These are phyloP conservation scores for Sigmodon hispidus DNA, from an alignment of 2,113 vertebrate species.

Conservation along the genomic window DNA sequence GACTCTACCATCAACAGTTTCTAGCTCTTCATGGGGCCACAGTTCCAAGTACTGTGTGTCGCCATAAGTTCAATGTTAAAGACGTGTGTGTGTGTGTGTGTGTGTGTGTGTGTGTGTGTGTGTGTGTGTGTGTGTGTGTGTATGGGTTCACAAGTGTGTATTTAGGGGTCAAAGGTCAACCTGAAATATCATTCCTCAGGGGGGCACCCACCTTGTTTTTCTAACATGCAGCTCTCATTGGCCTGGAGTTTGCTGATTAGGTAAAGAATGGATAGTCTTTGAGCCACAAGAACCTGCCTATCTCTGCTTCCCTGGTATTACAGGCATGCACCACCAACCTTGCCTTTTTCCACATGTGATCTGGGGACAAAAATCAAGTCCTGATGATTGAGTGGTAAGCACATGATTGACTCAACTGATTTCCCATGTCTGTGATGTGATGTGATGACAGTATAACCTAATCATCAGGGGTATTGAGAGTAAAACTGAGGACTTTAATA, in stretches of 20 bases:
- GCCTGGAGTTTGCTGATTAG: neutral
- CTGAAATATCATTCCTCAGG: neutral
- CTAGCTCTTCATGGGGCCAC: neutral
- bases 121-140: accelerated
- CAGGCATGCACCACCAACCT: neutral
- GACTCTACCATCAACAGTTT: neutral
- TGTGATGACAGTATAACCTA: neutral
- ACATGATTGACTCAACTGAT: neutral
- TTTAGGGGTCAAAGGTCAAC: neutral
- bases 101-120: neutral
- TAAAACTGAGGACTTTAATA: neutral
- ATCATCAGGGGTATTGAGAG: neutral
- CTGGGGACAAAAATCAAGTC: neutral
- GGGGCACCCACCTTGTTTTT: too few relatives aligned
- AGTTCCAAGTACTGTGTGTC: neutral
- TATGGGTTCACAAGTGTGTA: neutral
- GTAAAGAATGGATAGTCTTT: neutral
- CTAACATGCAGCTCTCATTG: neutral
- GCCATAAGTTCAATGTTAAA: neutral
- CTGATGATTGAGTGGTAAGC: neutral
- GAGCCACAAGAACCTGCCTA: neutral
- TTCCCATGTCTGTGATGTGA: slow-evolving; percentile 13
- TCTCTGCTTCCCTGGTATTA: neutral
- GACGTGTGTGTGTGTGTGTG: neutral
- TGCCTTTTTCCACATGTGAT: neutral